These are phyloP conservation scores for Lymantria monacha DNA, from an alignment of 2,888 invertebrate species.

Conservation along the genomic window DNA sequence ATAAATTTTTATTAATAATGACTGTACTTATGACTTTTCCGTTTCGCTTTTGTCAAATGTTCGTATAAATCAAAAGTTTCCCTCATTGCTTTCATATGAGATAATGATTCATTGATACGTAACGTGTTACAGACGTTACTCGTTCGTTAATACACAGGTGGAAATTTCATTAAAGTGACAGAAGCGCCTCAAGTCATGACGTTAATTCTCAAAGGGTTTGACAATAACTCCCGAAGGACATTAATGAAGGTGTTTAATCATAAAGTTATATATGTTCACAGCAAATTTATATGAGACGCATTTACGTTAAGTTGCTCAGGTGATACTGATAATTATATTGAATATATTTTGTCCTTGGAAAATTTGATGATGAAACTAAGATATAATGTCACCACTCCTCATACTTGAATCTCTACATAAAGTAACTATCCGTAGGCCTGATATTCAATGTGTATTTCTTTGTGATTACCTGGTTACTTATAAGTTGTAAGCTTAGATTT, in stretches of 20 bases:
- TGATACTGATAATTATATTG: background rate
- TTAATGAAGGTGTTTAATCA: slow-evolving; percentile 10
- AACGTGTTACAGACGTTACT: slow-evolving; percentile 1
- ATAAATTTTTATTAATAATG: no score
- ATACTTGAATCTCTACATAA: no score
- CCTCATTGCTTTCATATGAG: background rate
- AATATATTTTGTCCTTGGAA: no score
- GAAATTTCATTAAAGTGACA: slow-evolving; percentile 10
- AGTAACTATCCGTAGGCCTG: no score
- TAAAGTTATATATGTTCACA: slow-evolving; percentile 1
- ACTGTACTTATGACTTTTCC: no score
- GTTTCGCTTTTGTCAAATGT: no score
- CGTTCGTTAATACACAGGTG: slow-evolving; percentile 2
- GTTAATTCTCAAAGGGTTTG: slow-evolving; percentile 9
- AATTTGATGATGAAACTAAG: no score
- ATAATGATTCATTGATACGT: slow-evolving; percentile 22
- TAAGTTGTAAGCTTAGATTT: no score
- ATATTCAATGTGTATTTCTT: no score
- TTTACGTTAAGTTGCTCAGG: background rate
- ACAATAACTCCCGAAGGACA: slow-evolving; percentile 7
- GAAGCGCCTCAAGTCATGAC: slow-evolving; percentile 7
- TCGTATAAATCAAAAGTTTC: no score
- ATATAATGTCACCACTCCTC: no score
- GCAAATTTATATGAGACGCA: slow-evolving; percentile 2
- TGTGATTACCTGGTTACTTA: no score